A percentile compares a stretch with the other conserved stretches of the same genome.
Evolutionary conservation across 2,113 vertebrate genomes (phyloP).

Genomic region (Xyliphius kryptos): DNA sequence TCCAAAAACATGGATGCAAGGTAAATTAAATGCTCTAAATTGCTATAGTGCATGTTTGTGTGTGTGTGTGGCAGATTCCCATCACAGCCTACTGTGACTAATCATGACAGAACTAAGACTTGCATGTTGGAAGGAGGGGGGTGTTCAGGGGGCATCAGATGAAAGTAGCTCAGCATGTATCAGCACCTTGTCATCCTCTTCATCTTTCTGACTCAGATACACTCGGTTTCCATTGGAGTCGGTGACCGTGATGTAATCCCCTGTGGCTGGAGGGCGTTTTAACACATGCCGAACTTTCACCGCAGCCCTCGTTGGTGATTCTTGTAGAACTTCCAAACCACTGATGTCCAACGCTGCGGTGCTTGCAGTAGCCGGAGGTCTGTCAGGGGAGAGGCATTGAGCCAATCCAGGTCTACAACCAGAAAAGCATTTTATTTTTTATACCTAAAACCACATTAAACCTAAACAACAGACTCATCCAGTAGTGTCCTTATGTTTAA

Average conservation of each 20-base stretch:
- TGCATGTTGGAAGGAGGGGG: too few relatives aligned
- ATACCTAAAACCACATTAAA: too few relatives aligned
- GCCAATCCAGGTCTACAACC: constrained; percentile 14
- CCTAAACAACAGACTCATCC: too few relatives aligned
- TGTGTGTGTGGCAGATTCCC: too few relatives aligned
- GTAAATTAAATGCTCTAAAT: too few relatives aligned
- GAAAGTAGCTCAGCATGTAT: too few relatives aligned
- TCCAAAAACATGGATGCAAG: too few relatives aligned
- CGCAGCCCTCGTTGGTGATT: constrained; percentile 39
- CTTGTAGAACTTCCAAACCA: constrained; percentile 48
- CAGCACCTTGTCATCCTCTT: constrained; percentile 58
- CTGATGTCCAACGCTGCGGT: constrained; percentile 55
- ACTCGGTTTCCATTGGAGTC: constrained; percentile 74
- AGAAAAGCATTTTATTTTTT: not conserved
- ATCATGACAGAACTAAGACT: too few relatives aligned
- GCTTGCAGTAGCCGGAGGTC: not conserved
- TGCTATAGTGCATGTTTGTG: too few relatives aligned
- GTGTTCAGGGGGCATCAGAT: too few relatives aligned
- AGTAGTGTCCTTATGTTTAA: too few relatives aligned
- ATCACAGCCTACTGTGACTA: too few relatives aligned
- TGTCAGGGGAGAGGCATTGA: constrained; percentile 23
- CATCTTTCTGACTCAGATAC: constrained; percentile 73
- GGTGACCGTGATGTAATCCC: constrained; percentile 86
- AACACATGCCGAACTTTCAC: constrained; percentile 50
- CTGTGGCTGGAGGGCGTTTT: constrained; percentile 75